A percentile compares a stretch with the other conserved stretches of the same genome.
Evolutionary conservation across 2,113 vertebrate species (phyloP).

Genomic region (Malurus cyaneus): DNA sequence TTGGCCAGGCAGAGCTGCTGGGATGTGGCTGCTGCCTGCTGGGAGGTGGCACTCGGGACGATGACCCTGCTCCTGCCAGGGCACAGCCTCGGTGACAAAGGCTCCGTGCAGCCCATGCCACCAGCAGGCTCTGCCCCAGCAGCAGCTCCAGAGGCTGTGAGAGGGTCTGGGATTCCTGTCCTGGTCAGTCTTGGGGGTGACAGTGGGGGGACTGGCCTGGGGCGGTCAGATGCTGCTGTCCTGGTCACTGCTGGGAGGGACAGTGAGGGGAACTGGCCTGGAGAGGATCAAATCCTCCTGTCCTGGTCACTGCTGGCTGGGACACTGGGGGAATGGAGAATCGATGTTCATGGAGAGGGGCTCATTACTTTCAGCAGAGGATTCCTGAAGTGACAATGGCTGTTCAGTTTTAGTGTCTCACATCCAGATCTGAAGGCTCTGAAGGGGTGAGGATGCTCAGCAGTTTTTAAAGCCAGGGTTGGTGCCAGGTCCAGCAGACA

Average conservation of each 20-base stretch:
- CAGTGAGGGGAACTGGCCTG: neutral
- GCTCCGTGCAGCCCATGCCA: neutral
- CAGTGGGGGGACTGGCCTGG: neutral
- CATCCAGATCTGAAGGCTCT: neutral
- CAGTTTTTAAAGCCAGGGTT: neutral
- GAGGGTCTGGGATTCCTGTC: neutral
- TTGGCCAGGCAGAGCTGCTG: neutral
- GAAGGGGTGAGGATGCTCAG: neutral
- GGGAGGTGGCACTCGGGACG: neutral
- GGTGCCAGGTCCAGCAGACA: neutral
- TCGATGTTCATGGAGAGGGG: neutral
- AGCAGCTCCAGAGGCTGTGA: fast-evolving
- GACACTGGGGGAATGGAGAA: neutral
- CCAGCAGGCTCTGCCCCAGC: neutral
- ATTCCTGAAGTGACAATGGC: neutral
- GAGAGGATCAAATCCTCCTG: neutral
- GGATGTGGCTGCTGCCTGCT: neutral
- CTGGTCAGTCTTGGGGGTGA: neutral
- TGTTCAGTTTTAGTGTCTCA: neutral
- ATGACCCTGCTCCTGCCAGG: neutral
- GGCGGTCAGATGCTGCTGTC: neutral
- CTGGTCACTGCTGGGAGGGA: neutral
- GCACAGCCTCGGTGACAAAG: neutral
- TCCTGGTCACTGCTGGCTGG: neutral
- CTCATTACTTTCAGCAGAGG: neutral